A percentile compares a stretch with the other conserved stretches of the same genome.
phyloP scores from a whole-genome alignment of 2,113 vertebrate species.

The Tupaia chinensis region DNA sequence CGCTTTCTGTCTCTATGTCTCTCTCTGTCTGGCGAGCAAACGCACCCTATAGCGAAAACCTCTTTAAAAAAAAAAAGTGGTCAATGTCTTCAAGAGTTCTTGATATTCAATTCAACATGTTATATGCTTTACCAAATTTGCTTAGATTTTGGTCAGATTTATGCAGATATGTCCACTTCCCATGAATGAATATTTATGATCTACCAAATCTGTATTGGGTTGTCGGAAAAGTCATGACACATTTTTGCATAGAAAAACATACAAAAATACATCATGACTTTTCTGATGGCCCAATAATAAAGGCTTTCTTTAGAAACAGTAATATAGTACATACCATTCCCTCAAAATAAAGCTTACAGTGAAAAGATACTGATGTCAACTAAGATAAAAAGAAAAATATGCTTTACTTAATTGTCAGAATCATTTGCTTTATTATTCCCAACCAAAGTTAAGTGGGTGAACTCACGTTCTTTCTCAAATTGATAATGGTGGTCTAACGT shows the following conservation, averaged over 20 bases:
- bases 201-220: too few species aligned
- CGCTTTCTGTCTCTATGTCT: too few species aligned
- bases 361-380: not conserved
- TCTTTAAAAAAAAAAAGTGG: not conserved
- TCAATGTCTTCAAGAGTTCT: not conserved
- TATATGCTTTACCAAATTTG: not conserved
- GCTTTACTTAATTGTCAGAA: not conserved
- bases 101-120: not conserved
- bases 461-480: not conserved
- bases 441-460: conserved; percentile 27
- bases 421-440: not conserved
- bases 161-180: not conserved
- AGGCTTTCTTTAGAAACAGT: not conserved
- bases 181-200: not conserved
- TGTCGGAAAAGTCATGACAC: too few species aligned
- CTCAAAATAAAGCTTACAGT: not conserved
- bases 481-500: not conserved
- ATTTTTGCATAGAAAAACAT: too few species aligned
- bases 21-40: too few species aligned
- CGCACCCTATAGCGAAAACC: too few species aligned
- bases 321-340: not conserved
- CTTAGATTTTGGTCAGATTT: not conserved
- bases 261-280: too few species aligned
- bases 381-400: not conserved
- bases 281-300: not conserved